Evolutionary conservation across 1,140 invertebrate genomes (phyloP).

Genomic region (Heliconius eleuchia): DNA sequence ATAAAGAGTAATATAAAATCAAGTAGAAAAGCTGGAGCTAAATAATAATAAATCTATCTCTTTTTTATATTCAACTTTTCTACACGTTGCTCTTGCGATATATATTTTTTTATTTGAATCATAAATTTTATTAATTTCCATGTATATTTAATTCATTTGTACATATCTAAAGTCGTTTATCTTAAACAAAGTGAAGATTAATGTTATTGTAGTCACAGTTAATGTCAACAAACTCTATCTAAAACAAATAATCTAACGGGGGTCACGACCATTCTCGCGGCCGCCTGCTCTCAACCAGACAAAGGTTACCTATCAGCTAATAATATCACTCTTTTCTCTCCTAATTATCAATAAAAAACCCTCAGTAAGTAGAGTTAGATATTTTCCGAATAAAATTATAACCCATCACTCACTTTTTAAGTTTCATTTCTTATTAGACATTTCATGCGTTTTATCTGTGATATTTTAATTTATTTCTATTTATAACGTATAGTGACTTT

Average conservation of each 20-base stretch:
- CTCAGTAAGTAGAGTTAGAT: background rate
- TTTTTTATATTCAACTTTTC: no score
- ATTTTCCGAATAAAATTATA: background rate
- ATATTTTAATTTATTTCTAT: background rate
- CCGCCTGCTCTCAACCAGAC: constrained; percentile 27
- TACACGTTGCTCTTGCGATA: no score
- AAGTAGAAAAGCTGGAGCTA: no score
- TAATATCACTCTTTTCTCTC: background rate
- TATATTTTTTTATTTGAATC: background rate
- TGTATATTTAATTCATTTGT: background rate
- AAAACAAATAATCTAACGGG: constrained; percentile 25
- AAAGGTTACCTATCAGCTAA: constrained; percentile 11
- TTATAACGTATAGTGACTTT: constrained; percentile 6
- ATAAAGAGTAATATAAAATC: no score
- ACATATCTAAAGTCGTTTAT: constrained; percentile 2
- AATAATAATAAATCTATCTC: no score
- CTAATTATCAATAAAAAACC: background rate
- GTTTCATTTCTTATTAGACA: no score
- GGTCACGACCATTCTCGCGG: constrained; percentile 32
- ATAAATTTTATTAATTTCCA: background rate
- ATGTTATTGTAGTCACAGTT: constrained; percentile 15
- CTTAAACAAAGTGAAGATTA: constrained; percentile 11
- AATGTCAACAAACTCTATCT: constrained; percentile 35
- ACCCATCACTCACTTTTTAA: background rate
- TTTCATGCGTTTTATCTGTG: background rate